These are phyloP conservation scores for Trachythela sp. DNA, from an alignment of 64 coral and sea anemone species.

Conservation along the genomic window DNA sequence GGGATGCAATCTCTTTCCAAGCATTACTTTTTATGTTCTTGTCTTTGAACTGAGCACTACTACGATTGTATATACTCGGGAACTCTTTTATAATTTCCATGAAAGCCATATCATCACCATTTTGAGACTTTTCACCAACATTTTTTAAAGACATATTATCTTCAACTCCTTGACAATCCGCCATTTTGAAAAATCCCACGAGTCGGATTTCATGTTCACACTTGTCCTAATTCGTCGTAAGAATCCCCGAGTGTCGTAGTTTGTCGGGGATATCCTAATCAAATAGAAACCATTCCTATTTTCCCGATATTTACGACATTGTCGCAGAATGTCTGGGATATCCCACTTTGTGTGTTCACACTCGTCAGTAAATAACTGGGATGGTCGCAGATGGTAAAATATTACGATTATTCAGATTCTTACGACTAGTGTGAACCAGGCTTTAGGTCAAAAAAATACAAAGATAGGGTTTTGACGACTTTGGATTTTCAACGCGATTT, in stretches of 20 bases:
- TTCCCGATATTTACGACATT: not conserved
- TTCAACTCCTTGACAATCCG: no score
- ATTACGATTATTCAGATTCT: no score
- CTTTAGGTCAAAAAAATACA: no score
- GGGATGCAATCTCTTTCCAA: constrained; percentile 24
- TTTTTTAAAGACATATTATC: no score
- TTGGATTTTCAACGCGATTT: no score
- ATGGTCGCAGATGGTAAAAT: not conserved
- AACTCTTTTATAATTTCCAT: constrained; percentile 34
- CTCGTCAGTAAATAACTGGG: constrained; percentile 1
- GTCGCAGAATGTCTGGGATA: constrained; percentile 16
- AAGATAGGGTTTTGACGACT: no score
- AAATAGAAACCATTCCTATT: constrained; percentile 32
- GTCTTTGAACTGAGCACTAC: constrained; percentile 35
- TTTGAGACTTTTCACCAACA: not conserved
- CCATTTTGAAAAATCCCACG: not conserved
- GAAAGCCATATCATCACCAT: not conserved
- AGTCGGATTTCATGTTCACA: no score
- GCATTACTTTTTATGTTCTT: constrained; percentile 28
- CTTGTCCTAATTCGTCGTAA: not conserved
- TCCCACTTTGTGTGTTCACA: constrained; percentile 2
- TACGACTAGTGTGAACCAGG: no score
- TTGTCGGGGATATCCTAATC: constrained; percentile 3
- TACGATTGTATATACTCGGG: constrained; percentile 10
- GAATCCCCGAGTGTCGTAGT: not conserved